Conservation (phyloP, 2,888 invertebrate genomes). For the Venustoraphidia nigricollis region DNA sequence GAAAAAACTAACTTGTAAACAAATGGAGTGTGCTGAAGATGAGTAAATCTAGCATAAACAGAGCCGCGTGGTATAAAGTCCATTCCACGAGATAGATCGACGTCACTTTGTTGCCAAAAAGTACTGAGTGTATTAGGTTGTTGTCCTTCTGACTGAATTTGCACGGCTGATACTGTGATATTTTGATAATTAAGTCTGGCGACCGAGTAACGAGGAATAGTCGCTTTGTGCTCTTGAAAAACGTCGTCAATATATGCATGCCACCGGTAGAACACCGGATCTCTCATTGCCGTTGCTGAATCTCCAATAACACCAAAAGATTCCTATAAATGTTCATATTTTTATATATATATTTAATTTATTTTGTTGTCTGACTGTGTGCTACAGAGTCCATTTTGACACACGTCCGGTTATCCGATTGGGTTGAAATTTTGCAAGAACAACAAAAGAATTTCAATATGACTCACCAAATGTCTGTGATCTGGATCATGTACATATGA, state of each 20-base stretch:
- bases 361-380: too few species aligned
- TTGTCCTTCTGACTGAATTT: conserved; percentile 35
- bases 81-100: conserved; percentile 64
- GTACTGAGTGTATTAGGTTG: conserved; percentile 43
- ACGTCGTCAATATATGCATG: conserved; percentile 66
- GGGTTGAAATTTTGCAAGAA: too few species aligned
- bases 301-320: conserved; percentile 72
- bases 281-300: conserved; percentile 71
- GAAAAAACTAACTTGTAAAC: conserved; percentile 35
- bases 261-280: conserved; percentile 77
- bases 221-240: conserved; percentile 58
- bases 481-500: conserved; percentile 70
- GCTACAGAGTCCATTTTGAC: too few species aligned
- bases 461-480: conserved; percentile 47
- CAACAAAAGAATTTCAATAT: neutral
- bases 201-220: conserved; percentile 45
- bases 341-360: too few species aligned
- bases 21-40: conserved; percentile 61
- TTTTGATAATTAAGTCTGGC: conserved; percentile 45
- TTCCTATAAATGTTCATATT: conserved; percentile 49
- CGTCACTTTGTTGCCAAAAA: conserved; percentile 65
- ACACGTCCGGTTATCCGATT: too few species aligned
- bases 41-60: conserved; percentile 58
- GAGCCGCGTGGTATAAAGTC: conserved; percentile 67
- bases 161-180: conserved; percentile 39